Evolutionary conservation across 2,113 vertebrate species (phyloP).

Genomic region (Pygoscelis adeliae): DNA sequence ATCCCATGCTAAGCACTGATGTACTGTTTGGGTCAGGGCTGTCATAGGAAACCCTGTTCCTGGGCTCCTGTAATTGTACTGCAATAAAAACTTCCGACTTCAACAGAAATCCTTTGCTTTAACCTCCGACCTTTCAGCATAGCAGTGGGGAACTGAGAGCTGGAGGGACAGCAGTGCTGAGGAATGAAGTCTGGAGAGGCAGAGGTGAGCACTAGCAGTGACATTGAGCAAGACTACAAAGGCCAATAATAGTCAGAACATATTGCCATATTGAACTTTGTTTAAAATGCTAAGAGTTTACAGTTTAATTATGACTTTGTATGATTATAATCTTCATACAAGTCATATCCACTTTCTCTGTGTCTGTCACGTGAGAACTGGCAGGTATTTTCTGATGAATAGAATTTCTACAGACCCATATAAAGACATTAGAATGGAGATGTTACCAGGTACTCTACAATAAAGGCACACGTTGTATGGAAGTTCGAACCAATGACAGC

Average conservation of each 20-base stretch:
- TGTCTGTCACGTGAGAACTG: not conserved
- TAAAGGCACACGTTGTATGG: rapidly evolving
- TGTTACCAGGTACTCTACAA: not conserved
- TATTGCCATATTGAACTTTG: not conserved
- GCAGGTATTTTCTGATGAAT: not conserved
- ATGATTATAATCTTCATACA: not conserved
- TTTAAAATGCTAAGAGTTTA: not conserved
- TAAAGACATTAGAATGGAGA: not conserved
- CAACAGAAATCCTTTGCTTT: not conserved
- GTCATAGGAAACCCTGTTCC: not conserved
- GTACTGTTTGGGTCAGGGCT: not conserved
- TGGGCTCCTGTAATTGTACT: not conserved
- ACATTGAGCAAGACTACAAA: not conserved
- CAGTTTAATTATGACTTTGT: not conserved
- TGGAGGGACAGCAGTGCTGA: not conserved
- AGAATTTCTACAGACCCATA: not conserved
- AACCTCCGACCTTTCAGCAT: not conserved
- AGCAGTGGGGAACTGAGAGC: not conserved
- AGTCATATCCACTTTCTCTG: not conserved
- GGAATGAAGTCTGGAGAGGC: not conserved
- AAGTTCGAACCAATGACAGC: not conserved
- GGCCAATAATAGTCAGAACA: not conserved
- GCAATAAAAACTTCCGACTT: not conserved
- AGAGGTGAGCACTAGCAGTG: not conserved
- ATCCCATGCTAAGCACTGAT: not conserved